Evolutionary conservation across 1,140 invertebrate species (phyloP).

Genomic region (Cyphomyrmex costatus): DNA sequence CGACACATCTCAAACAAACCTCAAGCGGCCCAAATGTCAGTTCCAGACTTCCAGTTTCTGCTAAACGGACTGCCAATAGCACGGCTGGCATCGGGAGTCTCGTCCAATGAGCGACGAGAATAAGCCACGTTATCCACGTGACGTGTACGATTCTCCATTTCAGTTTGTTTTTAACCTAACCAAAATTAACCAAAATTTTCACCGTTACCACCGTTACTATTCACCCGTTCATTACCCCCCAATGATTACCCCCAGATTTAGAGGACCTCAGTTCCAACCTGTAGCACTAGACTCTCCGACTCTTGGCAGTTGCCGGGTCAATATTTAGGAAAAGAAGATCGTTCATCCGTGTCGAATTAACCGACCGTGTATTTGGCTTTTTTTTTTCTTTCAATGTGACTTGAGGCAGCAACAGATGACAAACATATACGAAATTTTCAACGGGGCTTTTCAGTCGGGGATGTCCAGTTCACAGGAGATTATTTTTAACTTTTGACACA

Average conservation of each 20-base stretch:
- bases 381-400: neutral
- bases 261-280: too few relatives aligned
- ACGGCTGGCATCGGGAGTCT: neutral
- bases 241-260: too few relatives aligned
- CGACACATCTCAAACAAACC: too few relatives aligned
- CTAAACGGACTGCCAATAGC: too few relatives aligned
- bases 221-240: too few relatives aligned
- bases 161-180: neutral
- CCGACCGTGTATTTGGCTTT: neutral
- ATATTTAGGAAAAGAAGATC: too few relatives aligned
- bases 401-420: too few relatives aligned
- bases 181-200: neutral
- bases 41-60: too few relatives aligned
- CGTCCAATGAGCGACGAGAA: neutral
- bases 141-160: neutral
- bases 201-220: too few relatives aligned
- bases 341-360: neutral
- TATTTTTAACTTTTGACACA: neutral
- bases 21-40: too few relatives aligned
- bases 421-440: neutral
- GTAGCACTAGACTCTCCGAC: too few relatives aligned
- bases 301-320: too few relatives aligned
- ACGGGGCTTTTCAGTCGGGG: neutral
- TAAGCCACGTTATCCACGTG: neutral
- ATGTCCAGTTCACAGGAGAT: neutral